phyloP scores from a whole-genome alignment of 2,113 vertebrate species.

The Albula goreensis region DNA sequence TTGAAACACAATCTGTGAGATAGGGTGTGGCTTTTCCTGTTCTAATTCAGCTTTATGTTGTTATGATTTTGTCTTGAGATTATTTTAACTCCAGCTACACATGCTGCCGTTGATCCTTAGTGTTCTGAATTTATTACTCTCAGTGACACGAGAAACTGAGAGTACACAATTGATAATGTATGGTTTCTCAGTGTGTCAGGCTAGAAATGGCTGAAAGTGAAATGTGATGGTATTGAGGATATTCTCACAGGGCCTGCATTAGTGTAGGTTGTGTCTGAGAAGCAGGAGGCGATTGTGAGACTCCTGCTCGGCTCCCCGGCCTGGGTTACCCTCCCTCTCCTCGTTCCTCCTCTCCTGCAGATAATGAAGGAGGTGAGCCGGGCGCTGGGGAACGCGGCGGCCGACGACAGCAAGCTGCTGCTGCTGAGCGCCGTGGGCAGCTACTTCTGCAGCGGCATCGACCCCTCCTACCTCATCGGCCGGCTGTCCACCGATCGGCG shows the following conservation, averaged over 20 bases:
- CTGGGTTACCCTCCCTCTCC: not conserved
- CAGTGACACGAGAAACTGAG: too few relatives aligned
- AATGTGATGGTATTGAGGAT: not conserved
- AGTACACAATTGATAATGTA: too few relatives aligned
- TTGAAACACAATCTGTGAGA: too few relatives aligned
- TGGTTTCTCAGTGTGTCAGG: too few relatives aligned
- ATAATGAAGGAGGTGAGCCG: constrained; percentile 97
- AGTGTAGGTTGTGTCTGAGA: not conserved
- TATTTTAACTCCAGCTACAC: too few relatives aligned
- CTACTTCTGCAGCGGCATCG: constrained; percentile 94
- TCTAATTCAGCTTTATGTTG: too few relatives aligned
- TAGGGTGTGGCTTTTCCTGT: too few relatives aligned
- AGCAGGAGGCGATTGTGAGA: not conserved
- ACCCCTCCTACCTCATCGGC: constrained; percentile 94
- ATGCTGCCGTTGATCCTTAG: too few relatives aligned
- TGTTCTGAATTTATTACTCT: too few relatives aligned
- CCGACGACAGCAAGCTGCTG: constrained; percentile 92
- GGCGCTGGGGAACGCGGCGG: constrained; percentile 88
- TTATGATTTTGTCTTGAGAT: too few relatives aligned
- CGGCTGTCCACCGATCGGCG: constrained; percentile 91
- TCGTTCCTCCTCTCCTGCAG: constrained; percentile 62
- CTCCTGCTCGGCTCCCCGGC: not conserved
- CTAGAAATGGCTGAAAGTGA: too few relatives aligned
- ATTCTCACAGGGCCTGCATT: not conserved
- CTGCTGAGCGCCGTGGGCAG: constrained; percentile 93